Conservation (phyloP, 2,888 invertebrate species). For the Tuberolachnus salignus region DNA sequence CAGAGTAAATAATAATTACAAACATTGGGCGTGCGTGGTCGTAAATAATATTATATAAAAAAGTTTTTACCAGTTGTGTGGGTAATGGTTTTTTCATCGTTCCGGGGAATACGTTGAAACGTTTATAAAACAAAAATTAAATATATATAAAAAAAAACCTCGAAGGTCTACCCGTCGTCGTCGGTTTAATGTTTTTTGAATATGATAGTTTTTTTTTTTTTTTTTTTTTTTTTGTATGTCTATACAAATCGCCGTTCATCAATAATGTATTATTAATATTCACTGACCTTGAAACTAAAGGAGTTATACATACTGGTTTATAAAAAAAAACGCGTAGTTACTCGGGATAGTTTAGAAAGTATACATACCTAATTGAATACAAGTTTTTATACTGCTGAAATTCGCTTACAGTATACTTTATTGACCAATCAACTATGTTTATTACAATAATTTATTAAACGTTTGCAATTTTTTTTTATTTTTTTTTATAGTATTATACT, state of each 20-base stretch:
- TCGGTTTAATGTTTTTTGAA: neutral
- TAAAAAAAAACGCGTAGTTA: too few species aligned
- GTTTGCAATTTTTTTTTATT: neutral
- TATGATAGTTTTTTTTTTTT: too few species aligned
- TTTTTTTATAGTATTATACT: neutral
- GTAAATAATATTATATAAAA: too few species aligned
- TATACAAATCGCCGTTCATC: neutral
- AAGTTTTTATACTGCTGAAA: neutral
- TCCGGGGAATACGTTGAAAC: neutral
- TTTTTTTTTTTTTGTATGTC: neutral
- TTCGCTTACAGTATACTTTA: neutral
- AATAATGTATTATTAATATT: neutral
- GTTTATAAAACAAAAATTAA: neutral
- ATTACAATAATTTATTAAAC: conserved; percentile 4
- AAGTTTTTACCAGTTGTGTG: neutral
- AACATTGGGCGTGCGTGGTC: neutral
- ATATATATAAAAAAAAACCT: neutral
- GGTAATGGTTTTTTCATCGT: neutral
- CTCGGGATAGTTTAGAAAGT: neutral
- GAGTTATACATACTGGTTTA: too few species aligned
- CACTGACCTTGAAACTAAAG: neutral
- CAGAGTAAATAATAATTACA: neutral
- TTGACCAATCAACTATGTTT: neutral
- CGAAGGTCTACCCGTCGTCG: conserved; percentile 22
- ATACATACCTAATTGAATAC: neutral